Evolutionary conservation across 2,113 vertebrate genomes (phyloP).

Genomic region (Scomber japonicus): DNA sequence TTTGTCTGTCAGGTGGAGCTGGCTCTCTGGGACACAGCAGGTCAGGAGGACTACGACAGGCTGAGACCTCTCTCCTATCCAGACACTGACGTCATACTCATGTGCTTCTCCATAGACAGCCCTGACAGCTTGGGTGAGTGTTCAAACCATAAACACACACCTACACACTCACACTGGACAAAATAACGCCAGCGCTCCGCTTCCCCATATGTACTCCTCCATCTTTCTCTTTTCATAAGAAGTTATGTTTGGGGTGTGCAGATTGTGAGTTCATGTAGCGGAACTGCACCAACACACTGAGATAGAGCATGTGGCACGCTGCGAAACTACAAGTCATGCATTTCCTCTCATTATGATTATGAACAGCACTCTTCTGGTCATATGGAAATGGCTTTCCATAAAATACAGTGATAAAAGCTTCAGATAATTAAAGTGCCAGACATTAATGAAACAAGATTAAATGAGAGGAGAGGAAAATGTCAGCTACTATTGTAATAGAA

Average conservation of each 20-base stretch:
- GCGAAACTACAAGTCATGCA: constrained; percentile 2
- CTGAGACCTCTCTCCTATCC: constrained; percentile 88
- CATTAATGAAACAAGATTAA: constrained; percentile 12
- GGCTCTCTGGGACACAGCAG: constrained; percentile 88
- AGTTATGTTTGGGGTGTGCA: constrained; percentile 14
- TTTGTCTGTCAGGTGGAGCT: constrained; percentile 82
- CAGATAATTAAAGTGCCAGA: constrained; percentile 10
- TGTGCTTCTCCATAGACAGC: constrained; percentile 90
- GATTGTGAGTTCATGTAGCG: constrained; percentile 14
- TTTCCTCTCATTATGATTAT: constrained; percentile 7
- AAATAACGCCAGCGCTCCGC: background rate
- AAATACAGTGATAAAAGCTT: constrained; percentile 24
- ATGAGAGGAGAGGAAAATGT: constrained; percentile 9
- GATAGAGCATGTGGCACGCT: background rate
- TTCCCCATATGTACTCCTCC: background rate
- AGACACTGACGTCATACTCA: constrained; percentile 89
- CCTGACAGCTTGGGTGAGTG: constrained; percentile 93
- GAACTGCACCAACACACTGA: constrained; percentile 19
- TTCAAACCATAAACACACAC: background rate
- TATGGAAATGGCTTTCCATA: constrained; percentile 36
- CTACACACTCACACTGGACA: background rate
- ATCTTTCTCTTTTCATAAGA: constrained; percentile 14
- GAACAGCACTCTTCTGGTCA: constrained; percentile 21
- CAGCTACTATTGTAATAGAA: constrained; percentile 14
- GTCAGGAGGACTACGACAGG: constrained; percentile 88